Conservation (phyloP, 2,797 vertebrate genomes). For the Numenius phaeopus region DNA sequence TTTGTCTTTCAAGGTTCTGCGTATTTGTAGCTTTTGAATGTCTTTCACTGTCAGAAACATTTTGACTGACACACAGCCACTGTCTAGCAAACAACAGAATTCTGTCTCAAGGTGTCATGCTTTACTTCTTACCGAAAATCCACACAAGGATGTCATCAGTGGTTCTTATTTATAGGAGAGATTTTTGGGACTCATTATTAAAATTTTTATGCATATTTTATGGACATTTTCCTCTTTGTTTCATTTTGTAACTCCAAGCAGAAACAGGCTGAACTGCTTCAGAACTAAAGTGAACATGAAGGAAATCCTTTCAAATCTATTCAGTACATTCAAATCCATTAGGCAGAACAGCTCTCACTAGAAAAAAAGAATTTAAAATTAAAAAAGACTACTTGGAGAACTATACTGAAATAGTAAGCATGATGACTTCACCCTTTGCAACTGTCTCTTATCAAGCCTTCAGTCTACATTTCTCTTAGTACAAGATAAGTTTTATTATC, state of each 20-base stretch:
- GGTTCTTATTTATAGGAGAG: not conserved
- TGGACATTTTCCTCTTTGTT: conserved; percentile 38
- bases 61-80: conserved; percentile 26
- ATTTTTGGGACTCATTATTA: conserved; percentile 5
- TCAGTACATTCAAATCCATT: conserved; percentile 38
- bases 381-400: not conserved
- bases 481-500: not conserved
- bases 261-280: conserved; percentile 35
- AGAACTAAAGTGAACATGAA: conserved; percentile 63
- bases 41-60: not conserved
- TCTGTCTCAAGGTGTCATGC: not conserved
- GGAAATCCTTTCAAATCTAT: conserved; percentile 49
- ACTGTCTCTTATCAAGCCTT: not conserved
- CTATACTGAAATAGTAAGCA: not conserved
- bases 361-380: conserved; percentile 4
- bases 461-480: not conserved
- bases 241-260: conserved; percentile 28
- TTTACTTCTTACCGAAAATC: conserved; percentile 9
- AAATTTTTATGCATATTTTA: conserved; percentile 27
- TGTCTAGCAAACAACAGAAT: not conserved
- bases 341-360: conserved; percentile 4
- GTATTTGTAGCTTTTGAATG: not conserved
- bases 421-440: not conserved
- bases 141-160: not conserved
- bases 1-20: conserved; percentile 8